phyloP scores from a whole-genome alignment of 2,113 vertebrate genomes.

The Pangasianodon gigas region DNA sequence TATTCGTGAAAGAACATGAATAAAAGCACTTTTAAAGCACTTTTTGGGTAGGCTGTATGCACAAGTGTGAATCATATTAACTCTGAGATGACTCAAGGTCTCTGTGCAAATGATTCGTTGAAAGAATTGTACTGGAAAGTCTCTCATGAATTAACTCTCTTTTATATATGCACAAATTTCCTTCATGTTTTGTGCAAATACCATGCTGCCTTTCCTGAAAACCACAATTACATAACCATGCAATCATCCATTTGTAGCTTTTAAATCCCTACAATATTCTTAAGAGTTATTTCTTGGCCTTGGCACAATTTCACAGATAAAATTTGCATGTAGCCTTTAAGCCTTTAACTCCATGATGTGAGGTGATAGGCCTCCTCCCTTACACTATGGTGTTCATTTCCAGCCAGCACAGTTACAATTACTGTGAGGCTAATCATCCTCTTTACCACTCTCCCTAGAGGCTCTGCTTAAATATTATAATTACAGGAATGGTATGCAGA shows the following conservation, averaged over 20 bases:
- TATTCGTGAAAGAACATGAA: not conserved
- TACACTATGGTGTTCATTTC: conserved; percentile 67
- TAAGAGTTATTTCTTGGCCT: conserved; percentile 59
- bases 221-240: conserved; percentile 61
- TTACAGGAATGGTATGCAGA: conserved; percentile 63
- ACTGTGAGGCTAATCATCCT: conserved; percentile 69
- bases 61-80: not conserved
- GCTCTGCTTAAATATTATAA: conserved; percentile 70
- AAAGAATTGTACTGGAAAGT: not conserved
- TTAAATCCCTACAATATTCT: conserved; percentile 67
- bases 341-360: conserved; percentile 68
- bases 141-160: not conserved
- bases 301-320: conserved; percentile 68
- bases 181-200: not conserved
- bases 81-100: not conserved
- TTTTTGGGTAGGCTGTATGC: not conserved
- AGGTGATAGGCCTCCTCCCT: conserved; percentile 72
- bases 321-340: conserved; percentile 69
- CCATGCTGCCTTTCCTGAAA: not conserved
- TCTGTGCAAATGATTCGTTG: not conserved
- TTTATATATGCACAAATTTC: not conserved
- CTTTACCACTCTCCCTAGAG: conserved; percentile 67
- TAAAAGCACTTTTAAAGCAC: not conserved
- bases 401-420: conserved; percentile 63
- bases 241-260: conserved; percentile 57